These are phyloP conservation scores for Penaeus japonicus DNA, from an alignment of 1,140 invertebrate genomes.

Conservation along the genomic window DNA sequence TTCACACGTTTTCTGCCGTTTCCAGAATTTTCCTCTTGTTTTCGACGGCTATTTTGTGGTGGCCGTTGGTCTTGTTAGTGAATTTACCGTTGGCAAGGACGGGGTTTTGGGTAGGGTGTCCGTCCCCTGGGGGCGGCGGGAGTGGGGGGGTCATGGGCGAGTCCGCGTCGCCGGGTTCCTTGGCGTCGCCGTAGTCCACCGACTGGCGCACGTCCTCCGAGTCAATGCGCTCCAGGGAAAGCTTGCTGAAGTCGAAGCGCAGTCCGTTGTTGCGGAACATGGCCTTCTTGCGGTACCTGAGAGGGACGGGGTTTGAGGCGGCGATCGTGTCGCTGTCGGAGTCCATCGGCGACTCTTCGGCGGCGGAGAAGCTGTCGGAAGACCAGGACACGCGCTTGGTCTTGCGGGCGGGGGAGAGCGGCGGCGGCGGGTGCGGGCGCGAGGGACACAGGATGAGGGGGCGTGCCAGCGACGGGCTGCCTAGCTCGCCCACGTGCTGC, in stretches of 20 bases:
- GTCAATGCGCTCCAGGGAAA: conserved; percentile 46
- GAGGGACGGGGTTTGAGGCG: not conserved
- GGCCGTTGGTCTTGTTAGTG: conserved; percentile 17
- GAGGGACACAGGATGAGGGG: conserved; percentile 27
- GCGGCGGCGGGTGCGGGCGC: conserved; percentile 3
- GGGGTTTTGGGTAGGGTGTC: not conserved
- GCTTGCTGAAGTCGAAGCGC: conserved; percentile 37
- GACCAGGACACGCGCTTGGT: conserved; percentile 56
- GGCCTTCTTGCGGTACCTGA: conserved; percentile 31
- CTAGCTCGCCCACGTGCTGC: conserved; percentile 43
- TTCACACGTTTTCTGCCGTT: not conserved
- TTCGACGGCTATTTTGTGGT: not conserved
- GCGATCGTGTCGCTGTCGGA: conserved; percentile 29
- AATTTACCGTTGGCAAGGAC: conserved; percentile 24
- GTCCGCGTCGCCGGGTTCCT: not conserved
- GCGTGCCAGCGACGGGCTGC: conserved; percentile 40
- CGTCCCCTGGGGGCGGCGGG: not conserved
- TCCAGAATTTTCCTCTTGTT: not conserved
- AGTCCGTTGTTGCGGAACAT: conserved; percentile 42
- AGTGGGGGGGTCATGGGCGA: not conserved
- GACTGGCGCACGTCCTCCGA: conserved; percentile 30
- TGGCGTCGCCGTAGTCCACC: not conserved
- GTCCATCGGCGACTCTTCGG: conserved; percentile 41
- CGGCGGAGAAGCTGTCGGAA: conserved; percentile 49
- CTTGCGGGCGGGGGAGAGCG: conserved; percentile 44